phyloP scores from a whole-genome alignment of 2,113 vertebrate genomes.

The Edolisoma coerulescens region DNA sequence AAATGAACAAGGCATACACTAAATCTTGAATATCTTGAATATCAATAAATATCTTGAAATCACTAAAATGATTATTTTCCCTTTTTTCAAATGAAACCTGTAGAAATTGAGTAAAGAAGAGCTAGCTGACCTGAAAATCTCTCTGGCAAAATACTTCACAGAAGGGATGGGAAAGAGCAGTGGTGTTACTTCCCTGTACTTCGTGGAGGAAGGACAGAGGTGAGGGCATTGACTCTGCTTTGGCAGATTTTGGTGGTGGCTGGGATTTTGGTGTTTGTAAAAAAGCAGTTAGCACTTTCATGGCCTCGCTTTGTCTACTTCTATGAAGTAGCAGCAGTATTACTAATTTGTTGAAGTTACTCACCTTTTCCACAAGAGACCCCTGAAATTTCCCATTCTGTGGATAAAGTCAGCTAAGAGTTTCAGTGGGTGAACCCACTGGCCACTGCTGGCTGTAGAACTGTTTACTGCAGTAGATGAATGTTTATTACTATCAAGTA shows the following conservation, averaged over 20 bases:
- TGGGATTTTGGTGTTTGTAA: not conserved
- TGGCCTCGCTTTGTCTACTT: not conserved
- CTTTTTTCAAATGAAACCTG: not conserved
- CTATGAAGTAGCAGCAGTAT: not conserved
- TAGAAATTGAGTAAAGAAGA: slow-evolving; percentile 86
- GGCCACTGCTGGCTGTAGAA: not conserved
- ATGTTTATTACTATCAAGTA: not conserved
- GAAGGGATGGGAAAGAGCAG: slow-evolving; percentile 83
- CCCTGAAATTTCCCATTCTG: not conserved
- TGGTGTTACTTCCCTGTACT: slow-evolving; percentile 88
- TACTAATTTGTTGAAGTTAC: not conserved
- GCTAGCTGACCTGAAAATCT: slow-evolving; percentile 75
- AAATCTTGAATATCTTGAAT: no score
- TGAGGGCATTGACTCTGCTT: slow-evolving; percentile 38
- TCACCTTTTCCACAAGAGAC: not conserved
- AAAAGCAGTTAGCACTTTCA: not conserved
- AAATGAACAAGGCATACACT: not conserved
- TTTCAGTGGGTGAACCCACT: not conserved
- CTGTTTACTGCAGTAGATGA: not conserved
- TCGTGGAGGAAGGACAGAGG: slow-evolving; percentile 93
- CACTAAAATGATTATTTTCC: not conserved
- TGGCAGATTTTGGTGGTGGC: not conserved
- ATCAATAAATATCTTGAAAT: not conserved
- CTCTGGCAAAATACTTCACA: slow-evolving; percentile 81
- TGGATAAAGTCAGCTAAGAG: not conserved